A percentile compares a stretch with the other conserved stretches of the same genome.
These are phyloP conservation scores for Gallinago media DNA, from an alignment of 2,113 vertebrate genomes.

Conservation along the genomic window DNA sequence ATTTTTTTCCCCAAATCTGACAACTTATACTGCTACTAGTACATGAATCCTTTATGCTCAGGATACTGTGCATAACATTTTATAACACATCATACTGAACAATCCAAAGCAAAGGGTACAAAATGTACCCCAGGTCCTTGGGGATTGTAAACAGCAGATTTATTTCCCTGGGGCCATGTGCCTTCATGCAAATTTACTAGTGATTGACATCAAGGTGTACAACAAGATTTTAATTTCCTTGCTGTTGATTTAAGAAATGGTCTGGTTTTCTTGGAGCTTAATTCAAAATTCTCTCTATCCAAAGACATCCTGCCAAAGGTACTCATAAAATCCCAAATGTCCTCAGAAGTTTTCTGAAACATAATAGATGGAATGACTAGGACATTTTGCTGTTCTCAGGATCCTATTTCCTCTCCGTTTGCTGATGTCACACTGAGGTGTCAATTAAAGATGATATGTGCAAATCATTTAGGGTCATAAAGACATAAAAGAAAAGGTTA, in stretches of 20 bases:
- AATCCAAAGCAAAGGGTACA: background rate
- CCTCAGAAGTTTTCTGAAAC: slow-evolving; percentile 24
- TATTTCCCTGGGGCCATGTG: background rate
- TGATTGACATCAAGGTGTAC: background rate
- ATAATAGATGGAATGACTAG: slow-evolving; percentile 17
- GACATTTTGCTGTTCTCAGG: slow-evolving; percentile 22
- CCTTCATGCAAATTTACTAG: background rate
- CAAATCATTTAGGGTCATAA: slow-evolving; percentile 76
- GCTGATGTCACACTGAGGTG: slow-evolving; percentile 73
- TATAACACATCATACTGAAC: background rate
- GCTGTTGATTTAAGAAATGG: background rate
- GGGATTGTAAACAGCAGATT: background rate
- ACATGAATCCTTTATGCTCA: background rate
- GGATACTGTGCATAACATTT: background rate
- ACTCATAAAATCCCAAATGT: background rate
- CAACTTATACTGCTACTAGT: background rate
- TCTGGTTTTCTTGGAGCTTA: background rate
- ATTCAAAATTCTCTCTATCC: background rate
- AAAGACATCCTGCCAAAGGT: background rate
- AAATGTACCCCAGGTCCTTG: background rate
- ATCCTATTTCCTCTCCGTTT: slow-evolving; percentile 61
- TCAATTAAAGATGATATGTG: slow-evolving; percentile 81
- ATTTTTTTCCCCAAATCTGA: background rate
- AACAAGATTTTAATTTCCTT: background rate
- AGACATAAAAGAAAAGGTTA: slow-evolving; percentile 73